phyloP scores from a whole-genome alignment of 2,888 invertebrate species.

The Pemphredon lugubris region DNA sequence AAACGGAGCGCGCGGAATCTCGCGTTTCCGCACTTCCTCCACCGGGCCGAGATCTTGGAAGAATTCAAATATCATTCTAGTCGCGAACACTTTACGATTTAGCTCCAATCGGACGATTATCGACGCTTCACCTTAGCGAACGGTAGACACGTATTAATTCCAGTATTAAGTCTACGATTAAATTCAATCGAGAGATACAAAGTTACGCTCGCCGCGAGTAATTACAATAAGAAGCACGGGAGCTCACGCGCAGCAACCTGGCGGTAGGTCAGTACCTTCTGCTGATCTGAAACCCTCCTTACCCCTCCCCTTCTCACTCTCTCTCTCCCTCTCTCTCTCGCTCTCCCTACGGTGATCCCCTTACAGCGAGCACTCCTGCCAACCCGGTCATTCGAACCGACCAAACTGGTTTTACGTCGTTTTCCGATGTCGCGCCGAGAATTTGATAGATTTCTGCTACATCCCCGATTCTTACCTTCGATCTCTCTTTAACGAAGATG shows the following conservation, averaged over 20 bases:
- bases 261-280: constrained; percentile 67
- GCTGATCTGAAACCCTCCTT: constrained; percentile 45
- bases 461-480: constrained; percentile 63
- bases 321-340: constrained; percentile 20
- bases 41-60: not conserved
- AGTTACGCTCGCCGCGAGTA: too few species aligned
- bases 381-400: constrained; percentile 78
- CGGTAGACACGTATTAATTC: too few species aligned
- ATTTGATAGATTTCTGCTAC: constrained; percentile 79
- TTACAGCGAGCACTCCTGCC: constrained; percentile 56
- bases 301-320: constrained; percentile 26
- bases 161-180: too few species aligned
- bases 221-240: too few species aligned
- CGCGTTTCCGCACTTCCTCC: too few species aligned
- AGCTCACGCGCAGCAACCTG: not conserved
- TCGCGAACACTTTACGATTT: too few species aligned
- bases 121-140: too few species aligned
- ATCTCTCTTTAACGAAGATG: constrained; percentile 39
- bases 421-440: constrained; percentile 75
- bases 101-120: too few species aligned
- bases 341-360: constrained; percentile 36
- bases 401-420: constrained; percentile 80
- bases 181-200: too few species aligned
- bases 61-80: too few species aligned
- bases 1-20: constrained; percentile 13